Percentiles rank a stretch among this genome's conserved stretches.
These are phyloP conservation scores for Deroplatys truncata DNA, from an alignment of 2,888 invertebrate genomes.

Conservation along the genomic window DNA sequence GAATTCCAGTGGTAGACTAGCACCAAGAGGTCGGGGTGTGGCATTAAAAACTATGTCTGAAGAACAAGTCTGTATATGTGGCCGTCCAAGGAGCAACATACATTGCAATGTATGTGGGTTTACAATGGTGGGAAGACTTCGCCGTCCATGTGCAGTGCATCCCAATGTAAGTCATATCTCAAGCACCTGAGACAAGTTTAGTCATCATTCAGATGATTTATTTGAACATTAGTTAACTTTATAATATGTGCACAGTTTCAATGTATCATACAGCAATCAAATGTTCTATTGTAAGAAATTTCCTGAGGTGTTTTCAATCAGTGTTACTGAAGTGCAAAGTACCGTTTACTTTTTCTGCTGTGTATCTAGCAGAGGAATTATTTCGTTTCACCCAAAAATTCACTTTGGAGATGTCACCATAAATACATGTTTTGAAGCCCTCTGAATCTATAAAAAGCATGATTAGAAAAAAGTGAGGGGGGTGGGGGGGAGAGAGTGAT, in stretches of 20 bases:
- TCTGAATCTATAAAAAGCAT: no score
- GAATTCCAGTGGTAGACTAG: background rate
- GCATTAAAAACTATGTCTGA: background rate
- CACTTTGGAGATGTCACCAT: no score
- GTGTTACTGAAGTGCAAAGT: no score
- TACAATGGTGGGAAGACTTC: conserved; percentile 33
- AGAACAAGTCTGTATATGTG: conserved; percentile 32
- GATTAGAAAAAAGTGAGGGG: no score
- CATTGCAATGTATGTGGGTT: conserved; percentile 36
- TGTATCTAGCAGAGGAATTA: no score
- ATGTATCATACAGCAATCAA: background rate
- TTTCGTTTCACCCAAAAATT: no score
- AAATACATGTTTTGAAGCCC: no score
- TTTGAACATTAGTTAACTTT: background rate
- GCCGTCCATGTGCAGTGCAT: conserved; percentile 34
- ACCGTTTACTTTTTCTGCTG: no score
- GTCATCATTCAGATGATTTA: background rate
- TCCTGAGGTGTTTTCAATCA: no score
- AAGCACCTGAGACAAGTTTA: background rate
- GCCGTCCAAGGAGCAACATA: conserved; percentile 32
- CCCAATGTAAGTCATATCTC: conserved; percentile 30
- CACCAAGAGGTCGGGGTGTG: background rate
- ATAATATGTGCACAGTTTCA: background rate
- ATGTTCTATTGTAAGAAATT: no score
- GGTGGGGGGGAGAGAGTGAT: no score